Percentiles rank a stretch among this genome's conserved stretches.
Conservation (phyloP, 2,888 invertebrate species). For the Chelonus formosanus region DNA sequence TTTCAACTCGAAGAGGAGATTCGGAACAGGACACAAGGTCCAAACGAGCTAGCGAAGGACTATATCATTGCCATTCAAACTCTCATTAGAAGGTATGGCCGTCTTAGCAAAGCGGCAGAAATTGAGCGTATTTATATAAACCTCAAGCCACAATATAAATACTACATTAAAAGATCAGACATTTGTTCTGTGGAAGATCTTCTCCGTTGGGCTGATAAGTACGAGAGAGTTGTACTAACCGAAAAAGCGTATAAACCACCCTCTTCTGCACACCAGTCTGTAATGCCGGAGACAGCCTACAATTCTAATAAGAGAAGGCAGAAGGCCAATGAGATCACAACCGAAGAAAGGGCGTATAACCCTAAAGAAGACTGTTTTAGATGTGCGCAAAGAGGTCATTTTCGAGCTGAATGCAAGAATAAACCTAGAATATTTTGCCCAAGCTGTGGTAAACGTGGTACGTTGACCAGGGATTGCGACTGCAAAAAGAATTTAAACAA, state of each 20-base stretch:
- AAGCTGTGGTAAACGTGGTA: background rate
- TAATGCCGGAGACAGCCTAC: background rate
- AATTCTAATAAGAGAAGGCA: background rate
- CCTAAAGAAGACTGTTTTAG: background rate
- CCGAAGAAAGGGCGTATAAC: background rate
- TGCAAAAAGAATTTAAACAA: slow-evolving; percentile 2
- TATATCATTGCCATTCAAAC: background rate
- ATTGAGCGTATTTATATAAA: background rate
- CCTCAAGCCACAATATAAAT: background rate
- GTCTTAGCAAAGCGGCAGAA: background rate
- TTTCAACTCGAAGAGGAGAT: background rate
- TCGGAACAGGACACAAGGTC: background rate
- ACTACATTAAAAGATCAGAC: background rate
- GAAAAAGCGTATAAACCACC: background rate
- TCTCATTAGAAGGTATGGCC: background rate
- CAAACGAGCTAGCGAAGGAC: background rate
- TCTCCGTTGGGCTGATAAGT: background rate
- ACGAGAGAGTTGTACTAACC: background rate
- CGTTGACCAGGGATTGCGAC: background rate
- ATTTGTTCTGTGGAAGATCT: background rate
- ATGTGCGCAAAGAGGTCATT: slow-evolving; percentile 4
- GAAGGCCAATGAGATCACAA: too few species aligned
- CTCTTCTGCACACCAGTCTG: background rate
- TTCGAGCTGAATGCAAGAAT: background rate
- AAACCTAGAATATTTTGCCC: background rate